Evolutionary conservation across 2,888 invertebrate species (phyloP), one percentile per base, ranked within the genome.

Genomic region (Scotopteryx bipunctaria): DNA sequence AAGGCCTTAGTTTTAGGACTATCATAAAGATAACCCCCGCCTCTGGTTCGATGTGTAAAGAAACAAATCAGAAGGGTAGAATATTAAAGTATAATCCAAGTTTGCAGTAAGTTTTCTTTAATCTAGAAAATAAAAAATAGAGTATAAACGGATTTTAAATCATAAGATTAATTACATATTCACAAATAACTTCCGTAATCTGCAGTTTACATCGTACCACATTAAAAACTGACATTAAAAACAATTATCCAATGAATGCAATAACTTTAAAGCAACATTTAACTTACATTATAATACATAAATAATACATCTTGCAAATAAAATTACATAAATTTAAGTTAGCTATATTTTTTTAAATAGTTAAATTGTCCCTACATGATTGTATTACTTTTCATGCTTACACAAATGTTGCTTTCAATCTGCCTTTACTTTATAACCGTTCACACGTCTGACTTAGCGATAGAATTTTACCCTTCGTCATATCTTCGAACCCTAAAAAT

Each of bases 121-220:
- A 87, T 90, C 88, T 89, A 88, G 84, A 88, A 90, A 90, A 89
- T 90, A 88, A 90, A 86, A 89, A 90, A 89, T 86, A 88, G 84
- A 86, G 85, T 88, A 89, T 82, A 88, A 89, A 86, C 86, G 87
- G 87, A 89, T 87, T 88, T 88, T 82, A 86, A 87, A 90, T 88
- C 86, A 90, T 86, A 88, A 88, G 88, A 86, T 85, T 88, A 89
- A 90, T 90, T 90, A 90, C 90, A 91, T 91, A 90, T 90, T 90
- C 89, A 91, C 90, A 91, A 86, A 83, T 84, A 87, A 86, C 87
- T 75, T 83, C 76, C 76, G 79, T 81, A 76, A 74, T 78, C 76
- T 77, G 78, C 73, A 72, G 81, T 82, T 81, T 68, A 80, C 78
- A 85, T 82, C 62, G 79, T 81, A 76, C 80, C 77, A 77, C 77